These are phyloP conservation scores for Meloidogyne chitwoodi DNA, from an alignment of 1,140 invertebrate genomes.

Conservation along the genomic window DNA sequence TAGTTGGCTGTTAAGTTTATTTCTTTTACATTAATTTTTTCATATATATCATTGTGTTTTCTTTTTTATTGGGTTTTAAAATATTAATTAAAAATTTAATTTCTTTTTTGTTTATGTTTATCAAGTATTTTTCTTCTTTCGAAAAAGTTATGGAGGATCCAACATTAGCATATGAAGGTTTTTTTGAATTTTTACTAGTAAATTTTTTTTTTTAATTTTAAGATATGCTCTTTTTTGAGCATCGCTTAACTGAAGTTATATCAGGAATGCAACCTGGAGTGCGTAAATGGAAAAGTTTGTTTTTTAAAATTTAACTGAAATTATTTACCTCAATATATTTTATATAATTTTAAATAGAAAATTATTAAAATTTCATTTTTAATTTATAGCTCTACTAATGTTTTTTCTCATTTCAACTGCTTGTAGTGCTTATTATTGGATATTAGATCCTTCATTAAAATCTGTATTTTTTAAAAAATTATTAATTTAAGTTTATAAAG, in stretches of 20 bases:
- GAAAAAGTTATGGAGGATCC: conserved; percentile 18
- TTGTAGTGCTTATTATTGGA: conserved; percentile 36
- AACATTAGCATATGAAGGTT: conserved; percentile 25
- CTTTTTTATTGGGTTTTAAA: neutral
- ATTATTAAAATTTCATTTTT: no score
- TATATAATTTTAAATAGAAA: neutral
- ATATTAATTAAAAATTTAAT: neutral
- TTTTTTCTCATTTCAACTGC: conserved; percentile 20
- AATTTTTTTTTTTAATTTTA: conserved; percentile 2
- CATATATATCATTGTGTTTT: no score
- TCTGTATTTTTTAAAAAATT: conserved; percentile 21
- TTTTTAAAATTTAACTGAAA: neutral
- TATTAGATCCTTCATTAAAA: conserved; percentile 24
- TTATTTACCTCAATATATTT: no score
- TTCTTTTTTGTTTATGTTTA: neutral
- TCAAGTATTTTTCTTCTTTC: neutral
- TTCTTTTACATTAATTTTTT: no score
- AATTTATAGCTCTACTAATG: conserved; percentile 20
- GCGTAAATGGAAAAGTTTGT: conserved; percentile 27
- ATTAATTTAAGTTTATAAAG: neutral
- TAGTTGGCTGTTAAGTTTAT: no score
- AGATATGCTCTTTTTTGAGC: conserved; percentile 39
- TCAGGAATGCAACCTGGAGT: conserved; percentile 29
- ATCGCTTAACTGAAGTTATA: conserved; percentile 31
- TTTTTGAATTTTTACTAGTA: neutral